Evolutionary conservation across 1,140 invertebrate genomes (phyloP).

Genomic region (Dreissena polymorpha): DNA sequence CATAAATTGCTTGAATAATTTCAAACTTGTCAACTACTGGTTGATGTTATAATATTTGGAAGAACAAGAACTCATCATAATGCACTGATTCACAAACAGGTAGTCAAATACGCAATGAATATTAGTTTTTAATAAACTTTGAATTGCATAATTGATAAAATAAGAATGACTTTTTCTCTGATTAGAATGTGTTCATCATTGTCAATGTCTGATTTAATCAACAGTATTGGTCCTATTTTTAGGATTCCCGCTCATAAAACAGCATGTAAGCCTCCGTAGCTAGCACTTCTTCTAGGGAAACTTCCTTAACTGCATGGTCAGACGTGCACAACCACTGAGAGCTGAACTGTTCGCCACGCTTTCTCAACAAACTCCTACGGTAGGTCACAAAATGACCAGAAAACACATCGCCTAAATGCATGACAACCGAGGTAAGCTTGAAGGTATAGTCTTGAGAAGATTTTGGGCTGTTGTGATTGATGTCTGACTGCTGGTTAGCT

Average conservation of each 20-base stretch:
- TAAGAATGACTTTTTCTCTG: too few species aligned
- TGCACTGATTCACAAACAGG: too few species aligned
- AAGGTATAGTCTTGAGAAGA: constrained; percentile 80
- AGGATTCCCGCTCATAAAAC: constrained; percentile 79
- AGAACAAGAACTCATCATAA: too few species aligned
- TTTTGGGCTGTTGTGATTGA: constrained; percentile 70
- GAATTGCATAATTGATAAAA: too few species aligned
- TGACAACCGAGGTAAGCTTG: constrained; percentile 90
- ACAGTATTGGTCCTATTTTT: too few species aligned
- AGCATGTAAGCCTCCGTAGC: constrained; percentile 81
- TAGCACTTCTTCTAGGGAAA: constrained; percentile 77
- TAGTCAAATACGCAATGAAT: too few species aligned
- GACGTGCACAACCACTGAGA: constrained; percentile 80
- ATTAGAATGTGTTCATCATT: too few species aligned
- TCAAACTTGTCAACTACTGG: too few species aligned
- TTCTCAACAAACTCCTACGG: constrained; percentile 83
- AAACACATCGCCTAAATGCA: constrained; percentile 91
- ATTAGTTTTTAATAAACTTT: too few species aligned
- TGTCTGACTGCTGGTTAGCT: constrained; percentile 57
- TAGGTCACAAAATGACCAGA: constrained; percentile 96
- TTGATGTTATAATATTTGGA: too few species aligned
- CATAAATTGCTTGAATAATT: too few species aligned
- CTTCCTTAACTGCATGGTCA: constrained; percentile 78
- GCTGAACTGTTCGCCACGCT: constrained; percentile 65
- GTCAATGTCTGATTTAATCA: too few species aligned